Percentiles rank a stretch among this genome's conserved stretches.
phyloP scores from a whole-genome alignment of 2,888 invertebrate species.

The Lasioglossum oenotherae region DNA sequence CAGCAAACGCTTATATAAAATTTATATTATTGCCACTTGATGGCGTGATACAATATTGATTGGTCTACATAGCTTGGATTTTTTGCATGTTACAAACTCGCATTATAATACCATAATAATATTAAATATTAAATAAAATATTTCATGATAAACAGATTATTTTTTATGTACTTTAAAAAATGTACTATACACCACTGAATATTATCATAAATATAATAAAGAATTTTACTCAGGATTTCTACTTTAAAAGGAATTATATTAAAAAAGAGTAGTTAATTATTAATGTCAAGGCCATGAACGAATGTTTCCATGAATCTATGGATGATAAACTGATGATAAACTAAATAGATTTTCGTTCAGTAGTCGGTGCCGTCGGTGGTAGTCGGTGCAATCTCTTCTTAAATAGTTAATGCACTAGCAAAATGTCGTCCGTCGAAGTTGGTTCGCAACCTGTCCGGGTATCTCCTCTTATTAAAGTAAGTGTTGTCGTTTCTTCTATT shows the following conservation, averaged over 20 bases:
- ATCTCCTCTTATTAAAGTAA: conserved; percentile 92
- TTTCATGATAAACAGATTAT: not conserved
- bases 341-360: not conserved
- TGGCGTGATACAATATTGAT: too few species aligned
- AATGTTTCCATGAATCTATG: not conserved
- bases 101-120: too few species aligned
- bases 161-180: not conserved
- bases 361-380: not conserved
- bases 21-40: too few species aligned
- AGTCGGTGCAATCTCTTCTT: not conserved
- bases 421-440: conserved; percentile 80
- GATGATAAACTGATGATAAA: not conserved
- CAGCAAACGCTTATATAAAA: too few species aligned
- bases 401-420: conserved; percentile 49
- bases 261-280: not conserved
- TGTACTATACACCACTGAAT: not conserved
- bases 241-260: not conserved
- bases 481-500: conserved; percentile 20
- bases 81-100: too few species aligned
- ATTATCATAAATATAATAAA: not conserved
- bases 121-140: not conserved
- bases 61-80: not conserved
- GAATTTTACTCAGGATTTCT: not conserved
- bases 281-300: too few species aligned
- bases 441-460: conserved; percentile 88